These are phyloP conservation scores for Anser cygnoides DNA, from an alignment of 2,113 vertebrate genomes.

Conservation along the genomic window DNA sequence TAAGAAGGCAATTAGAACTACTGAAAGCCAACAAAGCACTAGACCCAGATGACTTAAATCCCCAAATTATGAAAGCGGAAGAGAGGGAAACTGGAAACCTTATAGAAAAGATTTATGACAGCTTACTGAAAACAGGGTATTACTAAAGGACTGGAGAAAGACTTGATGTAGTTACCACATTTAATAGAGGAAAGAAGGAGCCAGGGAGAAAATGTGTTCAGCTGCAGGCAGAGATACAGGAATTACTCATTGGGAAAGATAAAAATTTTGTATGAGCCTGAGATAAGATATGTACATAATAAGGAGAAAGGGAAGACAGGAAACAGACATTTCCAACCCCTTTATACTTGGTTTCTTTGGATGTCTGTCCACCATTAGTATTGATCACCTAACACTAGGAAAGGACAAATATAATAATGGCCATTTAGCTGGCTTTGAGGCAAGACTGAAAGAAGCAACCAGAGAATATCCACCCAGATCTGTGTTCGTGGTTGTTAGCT, in stretches of 20 bases:
- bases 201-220: not conserved
- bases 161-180: not conserved
- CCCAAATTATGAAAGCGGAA: not conserved
- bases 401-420: not conserved
- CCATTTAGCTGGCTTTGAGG: not conserved
- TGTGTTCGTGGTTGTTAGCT: not conserved
- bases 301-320: not conserved
- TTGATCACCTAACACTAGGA: not conserved
- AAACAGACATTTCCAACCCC: not conserved
- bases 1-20: slow-evolving; percentile 59
- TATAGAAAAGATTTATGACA: slow-evolving; percentile 39
- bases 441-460: not conserved
- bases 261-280: not conserved
- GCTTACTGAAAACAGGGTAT: not conserved
- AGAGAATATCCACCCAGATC: not conserved
- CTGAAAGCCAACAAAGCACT: slow-evolving; percentile 36
- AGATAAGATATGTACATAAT: not conserved
- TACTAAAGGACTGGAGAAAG: not conserved
- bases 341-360: not conserved
- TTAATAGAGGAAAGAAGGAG: not conserved
- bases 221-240: not conserved
- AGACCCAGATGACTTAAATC: slow-evolving; percentile 8
- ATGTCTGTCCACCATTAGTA: not conserved
- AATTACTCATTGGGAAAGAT: not conserved
- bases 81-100: slow-evolving; percentile 26